These are phyloP conservation scores for Caenorhabditis imperialis DNA, from an alignment of 2,888 invertebrate species.

Conservation along the genomic window DNA sequence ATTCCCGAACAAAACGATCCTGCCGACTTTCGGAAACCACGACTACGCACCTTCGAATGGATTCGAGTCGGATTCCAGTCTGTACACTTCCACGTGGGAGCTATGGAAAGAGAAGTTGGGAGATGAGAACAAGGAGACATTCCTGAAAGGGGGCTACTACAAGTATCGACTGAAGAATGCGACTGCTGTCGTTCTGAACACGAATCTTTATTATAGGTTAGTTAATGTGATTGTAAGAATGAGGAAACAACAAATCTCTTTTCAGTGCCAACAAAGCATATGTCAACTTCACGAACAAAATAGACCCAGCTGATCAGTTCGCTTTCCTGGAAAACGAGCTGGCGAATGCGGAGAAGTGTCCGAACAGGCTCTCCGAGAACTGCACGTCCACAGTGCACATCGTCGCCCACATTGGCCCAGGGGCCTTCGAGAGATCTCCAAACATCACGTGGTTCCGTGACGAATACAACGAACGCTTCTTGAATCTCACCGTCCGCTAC, in stretches of 20 bases:
- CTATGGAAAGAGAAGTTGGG: slow-evolving; percentile 70
- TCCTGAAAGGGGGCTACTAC: slow-evolving; percentile 74
- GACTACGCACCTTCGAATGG: slow-evolving; percentile 74
- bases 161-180: slow-evolving; percentile 56
- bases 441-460: slow-evolving; percentile 78
- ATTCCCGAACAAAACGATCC: slow-evolving; percentile 62
- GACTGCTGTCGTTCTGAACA: slow-evolving; percentile 72
- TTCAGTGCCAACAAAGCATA: slow-evolving; percentile 64
- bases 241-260: too few relatives aligned
- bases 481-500: slow-evolving; percentile 76
- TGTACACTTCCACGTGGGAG: slow-evolving; percentile 61
- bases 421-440: slow-evolving; percentile 77
- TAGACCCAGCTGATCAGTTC: slow-evolving; percentile 75
- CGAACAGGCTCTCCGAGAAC: slow-evolving; percentile 20
- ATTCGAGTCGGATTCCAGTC: slow-evolving; percentile 56
- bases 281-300: slow-evolving; percentile 63
- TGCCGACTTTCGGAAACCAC: slow-evolving; percentile 76
- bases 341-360: slow-evolving; percentile 54
- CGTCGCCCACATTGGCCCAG: slow-evolving; percentile 76
- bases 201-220: slow-evolving; percentile 74
- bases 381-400: slow-evolving; percentile 68
- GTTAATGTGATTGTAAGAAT: not conserved
- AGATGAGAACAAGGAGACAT: slow-evolving; percentile 64
- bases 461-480: slow-evolving; percentile 77
- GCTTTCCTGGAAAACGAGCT: slow-evolving; percentile 68